These are phyloP conservation scores for Eucera pruinosa DNA, from an alignment of 2,888 invertebrate genomes.

Conservation along the genomic window DNA sequence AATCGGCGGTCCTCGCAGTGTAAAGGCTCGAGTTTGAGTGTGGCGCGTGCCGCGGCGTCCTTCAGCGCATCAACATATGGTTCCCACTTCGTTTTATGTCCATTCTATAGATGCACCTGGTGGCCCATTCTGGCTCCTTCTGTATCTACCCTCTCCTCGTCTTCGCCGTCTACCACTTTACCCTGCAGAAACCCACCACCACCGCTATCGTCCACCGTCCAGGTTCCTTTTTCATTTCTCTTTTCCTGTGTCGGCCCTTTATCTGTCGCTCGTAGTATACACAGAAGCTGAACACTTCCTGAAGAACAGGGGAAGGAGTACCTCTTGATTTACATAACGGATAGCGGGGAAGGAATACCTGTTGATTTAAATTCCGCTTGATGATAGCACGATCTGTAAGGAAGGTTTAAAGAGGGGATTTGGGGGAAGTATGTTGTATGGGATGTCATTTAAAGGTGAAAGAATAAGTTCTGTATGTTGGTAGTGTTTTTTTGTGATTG, in stretches of 20 bases:
- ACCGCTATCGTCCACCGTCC: constrained; percentile 5
- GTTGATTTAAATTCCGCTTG: constrained; percentile 19
- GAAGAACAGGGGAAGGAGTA: constrained; percentile 14
- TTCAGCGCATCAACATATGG: constrained; percentile 82
- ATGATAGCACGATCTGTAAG: background rate
- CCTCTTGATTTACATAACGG: constrained; percentile 37
- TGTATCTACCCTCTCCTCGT: constrained; percentile 65
- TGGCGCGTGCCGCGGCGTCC: constrained; percentile 82
- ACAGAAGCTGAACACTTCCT: constrained; percentile 35
- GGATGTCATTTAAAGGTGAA: no score
- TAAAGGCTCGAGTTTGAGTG: constrained; percentile 80
- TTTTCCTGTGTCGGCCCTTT: constrained; percentile 12
- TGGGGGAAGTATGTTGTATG: no score
- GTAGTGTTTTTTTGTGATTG: no score
- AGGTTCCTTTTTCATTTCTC: constrained; percentile 16
- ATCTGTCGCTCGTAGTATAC: background rate
- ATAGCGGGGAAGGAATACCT: constrained; percentile 9
- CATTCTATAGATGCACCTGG: constrained; percentile 77
- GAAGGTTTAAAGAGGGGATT: background rate
- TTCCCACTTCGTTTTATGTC: constrained; percentile 80
- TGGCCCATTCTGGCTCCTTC: constrained; percentile 62
- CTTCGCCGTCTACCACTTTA: constrained; percentile 28
- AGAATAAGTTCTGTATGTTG: no score
- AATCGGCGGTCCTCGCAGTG: constrained; percentile 71
- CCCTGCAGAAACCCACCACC: constrained; percentile 25